These are phyloP conservation scores for Ceratina japonica DNA, from an alignment of 1,140 invertebrate species.

Conservation along the genomic window DNA sequence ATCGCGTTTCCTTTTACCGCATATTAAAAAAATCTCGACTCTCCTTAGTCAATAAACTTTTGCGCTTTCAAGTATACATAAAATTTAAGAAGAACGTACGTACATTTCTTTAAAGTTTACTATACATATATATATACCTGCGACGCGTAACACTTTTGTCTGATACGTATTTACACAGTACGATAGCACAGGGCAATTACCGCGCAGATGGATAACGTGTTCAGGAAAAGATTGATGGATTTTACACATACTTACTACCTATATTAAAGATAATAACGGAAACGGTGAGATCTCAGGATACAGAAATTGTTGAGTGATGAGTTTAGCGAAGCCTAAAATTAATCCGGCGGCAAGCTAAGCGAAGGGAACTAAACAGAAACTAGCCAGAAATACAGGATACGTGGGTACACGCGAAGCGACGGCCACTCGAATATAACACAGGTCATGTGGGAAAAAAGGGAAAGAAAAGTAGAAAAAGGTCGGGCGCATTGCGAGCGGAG, in stretches of 20 bases:
- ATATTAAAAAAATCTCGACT: no score
- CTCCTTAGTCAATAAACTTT: no score
- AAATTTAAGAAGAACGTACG: no score
- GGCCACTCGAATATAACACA: not conserved
- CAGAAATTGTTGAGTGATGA: not conserved
- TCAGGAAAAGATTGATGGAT: conserved; percentile 14
- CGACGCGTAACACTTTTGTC: not conserved
- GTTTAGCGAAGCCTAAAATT: conserved; percentile 18
- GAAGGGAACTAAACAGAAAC: not conserved
- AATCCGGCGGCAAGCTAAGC: not conserved
- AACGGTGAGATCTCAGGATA: not conserved
- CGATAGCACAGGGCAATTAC: not conserved
- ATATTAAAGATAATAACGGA: not conserved
- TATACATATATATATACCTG: no score
- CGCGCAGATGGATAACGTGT: conserved; percentile 43
- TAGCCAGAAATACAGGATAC: conserved; percentile 6
- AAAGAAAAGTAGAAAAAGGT: conserved; percentile 48
- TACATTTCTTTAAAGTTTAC: no score
- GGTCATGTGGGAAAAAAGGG: conserved; percentile 10
- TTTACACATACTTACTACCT: not conserved
- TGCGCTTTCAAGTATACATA: no score
- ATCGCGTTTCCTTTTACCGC: no score
- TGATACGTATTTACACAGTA: not conserved
- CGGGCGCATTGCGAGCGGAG: conserved; percentile 8
- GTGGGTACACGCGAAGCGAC: conserved; percentile 6